Conservation (phyloP, 2,888 invertebrate genomes). For the Pyrocoelia pectoralis region DNA sequence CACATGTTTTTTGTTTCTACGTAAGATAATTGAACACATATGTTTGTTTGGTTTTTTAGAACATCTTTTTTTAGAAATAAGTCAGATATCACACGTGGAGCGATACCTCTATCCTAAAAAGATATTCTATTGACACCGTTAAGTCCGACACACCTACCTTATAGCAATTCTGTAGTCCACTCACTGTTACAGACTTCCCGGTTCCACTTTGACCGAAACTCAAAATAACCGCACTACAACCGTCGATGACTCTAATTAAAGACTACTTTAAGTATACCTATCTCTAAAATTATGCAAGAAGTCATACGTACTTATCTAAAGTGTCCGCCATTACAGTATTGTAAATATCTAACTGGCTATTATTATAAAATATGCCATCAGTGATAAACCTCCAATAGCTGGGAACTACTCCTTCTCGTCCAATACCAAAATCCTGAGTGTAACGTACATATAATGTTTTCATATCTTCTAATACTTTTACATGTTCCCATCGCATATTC, state of each 20-base stretch:
- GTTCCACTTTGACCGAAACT: slow-evolving; percentile 59
- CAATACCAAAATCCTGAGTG: slow-evolving; percentile 49
- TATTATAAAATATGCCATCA: slow-evolving; percentile 57
- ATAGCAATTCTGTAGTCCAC: slow-evolving; percentile 49
- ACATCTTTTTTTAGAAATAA: slow-evolving; percentile 50
- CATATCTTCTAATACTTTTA: slow-evolving; percentile 52
- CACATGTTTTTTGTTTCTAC: slow-evolving; percentile 54
- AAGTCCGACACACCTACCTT: slow-evolving; percentile 39
- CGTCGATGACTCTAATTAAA: slow-evolving; percentile 51
- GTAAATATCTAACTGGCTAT: slow-evolving; percentile 55
- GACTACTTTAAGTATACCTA: neutral
- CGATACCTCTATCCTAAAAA: slow-evolving; percentile 59
- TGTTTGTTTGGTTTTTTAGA: slow-evolving; percentile 48
- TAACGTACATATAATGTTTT: slow-evolving; percentile 56
- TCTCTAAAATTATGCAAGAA: neutral
- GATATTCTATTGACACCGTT: neutral
- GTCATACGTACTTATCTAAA: slow-evolving; percentile 52
- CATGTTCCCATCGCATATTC: slow-evolving; percentile 48
- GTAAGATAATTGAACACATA: slow-evolving; percentile 55
- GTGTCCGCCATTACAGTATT: slow-evolving; percentile 49
- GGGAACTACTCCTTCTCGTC: slow-evolving; percentile 41
- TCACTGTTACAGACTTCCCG: slow-evolving; percentile 55
- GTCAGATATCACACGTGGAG: slow-evolving; percentile 54
- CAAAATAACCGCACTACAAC: slow-evolving; percentile 53
- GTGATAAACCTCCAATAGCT: slow-evolving; percentile 57